These are phyloP conservation scores for Sparidentex hasta DNA, from an alignment of 2,797 vertebrate genomes.

Conservation along the genomic window DNA sequence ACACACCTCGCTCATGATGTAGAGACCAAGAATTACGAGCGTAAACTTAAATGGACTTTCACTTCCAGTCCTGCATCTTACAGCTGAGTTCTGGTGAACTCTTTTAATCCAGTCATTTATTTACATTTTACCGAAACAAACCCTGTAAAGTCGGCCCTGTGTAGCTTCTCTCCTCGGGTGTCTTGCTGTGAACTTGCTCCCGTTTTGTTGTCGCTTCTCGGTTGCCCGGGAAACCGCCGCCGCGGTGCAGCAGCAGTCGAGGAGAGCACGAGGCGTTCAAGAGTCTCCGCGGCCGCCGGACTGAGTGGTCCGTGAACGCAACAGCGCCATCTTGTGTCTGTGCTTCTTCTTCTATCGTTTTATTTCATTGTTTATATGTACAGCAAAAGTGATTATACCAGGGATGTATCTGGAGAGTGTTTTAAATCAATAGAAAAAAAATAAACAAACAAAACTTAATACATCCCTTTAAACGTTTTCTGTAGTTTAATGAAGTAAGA, in stretches of 20 bases:
- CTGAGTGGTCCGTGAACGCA: neutral
- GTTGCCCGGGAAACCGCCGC: constrained; percentile 74
- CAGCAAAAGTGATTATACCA: neutral
- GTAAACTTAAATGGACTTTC: neutral
- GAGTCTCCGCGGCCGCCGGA: neutral
- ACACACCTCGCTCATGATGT: constrained; percentile 87
- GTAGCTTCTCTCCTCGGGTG: neutral
- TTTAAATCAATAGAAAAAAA: too few species aligned
- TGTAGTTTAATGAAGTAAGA: too few species aligned
- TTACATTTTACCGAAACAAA: neutral
- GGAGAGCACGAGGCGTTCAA: constrained; percentile 10
- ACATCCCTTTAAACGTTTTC: neutral
- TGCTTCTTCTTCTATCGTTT: too few species aligned
- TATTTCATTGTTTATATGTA: too few species aligned
- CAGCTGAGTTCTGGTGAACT: neutral
- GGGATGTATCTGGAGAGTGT: too few species aligned
- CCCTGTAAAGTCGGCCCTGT: accelerated
- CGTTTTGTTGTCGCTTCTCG: constrained; percentile 67
- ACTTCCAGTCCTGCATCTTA: neutral
- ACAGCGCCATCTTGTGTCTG: constrained; percentile 55
- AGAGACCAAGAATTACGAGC: neutral
- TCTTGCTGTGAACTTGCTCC: constrained; percentile 10
- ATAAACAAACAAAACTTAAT: neutral
- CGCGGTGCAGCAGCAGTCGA: neutral
- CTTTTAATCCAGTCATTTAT: neutral